Conservation (phyloP, 2,113 vertebrate species). For the Penelope pileata region DNA sequence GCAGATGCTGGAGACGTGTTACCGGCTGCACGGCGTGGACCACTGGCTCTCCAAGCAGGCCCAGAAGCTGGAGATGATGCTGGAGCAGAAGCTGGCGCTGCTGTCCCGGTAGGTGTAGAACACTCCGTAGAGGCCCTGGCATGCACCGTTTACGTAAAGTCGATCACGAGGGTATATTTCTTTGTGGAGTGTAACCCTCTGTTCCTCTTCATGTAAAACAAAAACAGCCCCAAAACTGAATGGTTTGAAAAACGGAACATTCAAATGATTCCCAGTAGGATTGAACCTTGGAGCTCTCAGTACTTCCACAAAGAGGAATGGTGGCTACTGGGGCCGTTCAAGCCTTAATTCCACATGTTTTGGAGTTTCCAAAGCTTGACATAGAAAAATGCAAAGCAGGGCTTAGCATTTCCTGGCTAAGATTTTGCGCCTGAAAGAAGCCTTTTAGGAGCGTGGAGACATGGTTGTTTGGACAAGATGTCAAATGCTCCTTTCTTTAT, state of each 20-base stretch:
- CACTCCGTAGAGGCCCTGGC: fast-evolving
- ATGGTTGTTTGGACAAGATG: background rate
- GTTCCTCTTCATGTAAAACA: background rate
- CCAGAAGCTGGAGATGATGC: constrained; percentile 94
- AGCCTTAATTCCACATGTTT: background rate
- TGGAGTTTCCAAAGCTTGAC: background rate
- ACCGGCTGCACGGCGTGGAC: constrained; percentile 90
- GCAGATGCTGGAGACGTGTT: constrained; percentile 92
- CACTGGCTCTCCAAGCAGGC: constrained; percentile 98
- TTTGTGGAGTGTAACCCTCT: background rate
- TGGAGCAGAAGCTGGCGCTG: constrained; percentile 95
- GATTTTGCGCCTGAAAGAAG: background rate
- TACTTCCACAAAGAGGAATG: background rate
- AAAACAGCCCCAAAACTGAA: background rate
- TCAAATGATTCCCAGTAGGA: background rate
- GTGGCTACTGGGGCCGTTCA: background rate
- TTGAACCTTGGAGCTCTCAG: background rate
- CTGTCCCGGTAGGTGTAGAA: constrained; percentile 85
- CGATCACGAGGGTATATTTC: background rate
- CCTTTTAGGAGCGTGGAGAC: background rate
- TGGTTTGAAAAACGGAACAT: background rate
- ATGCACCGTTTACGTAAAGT: background rate
- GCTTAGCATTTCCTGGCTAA: background rate
- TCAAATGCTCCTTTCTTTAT: background rate
- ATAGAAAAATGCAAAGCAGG: background rate